A percentile compares a stretch with the other conserved stretches of the same genome.
phyloP scores from a whole-genome alignment of 2,113 vertebrate genomes.

The Glaucomys volans region DNA sequence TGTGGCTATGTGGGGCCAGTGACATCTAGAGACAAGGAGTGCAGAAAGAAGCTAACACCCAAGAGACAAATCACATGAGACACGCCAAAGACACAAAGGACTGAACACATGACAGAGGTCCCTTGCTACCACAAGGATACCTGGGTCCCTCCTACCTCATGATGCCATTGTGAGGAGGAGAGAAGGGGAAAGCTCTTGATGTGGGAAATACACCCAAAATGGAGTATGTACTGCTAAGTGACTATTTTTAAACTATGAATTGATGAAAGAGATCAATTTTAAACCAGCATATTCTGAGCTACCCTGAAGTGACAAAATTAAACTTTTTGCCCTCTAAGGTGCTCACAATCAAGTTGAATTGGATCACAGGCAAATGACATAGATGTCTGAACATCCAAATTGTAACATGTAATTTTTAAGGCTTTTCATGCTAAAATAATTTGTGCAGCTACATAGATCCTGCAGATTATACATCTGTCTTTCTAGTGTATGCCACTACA shows the following conservation, averaged over 20 bases:
- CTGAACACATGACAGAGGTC: rapidly evolving
- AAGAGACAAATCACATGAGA: background rate
- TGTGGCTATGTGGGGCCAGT: background rate
- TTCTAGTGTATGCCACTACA: background rate
- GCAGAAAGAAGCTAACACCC: background rate
- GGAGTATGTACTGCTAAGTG: background rate
- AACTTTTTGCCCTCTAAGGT: background rate
- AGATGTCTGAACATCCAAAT: background rate
- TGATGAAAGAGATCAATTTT: slow-evolving; percentile 11
- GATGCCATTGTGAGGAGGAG: no score
- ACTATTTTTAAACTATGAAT: background rate
- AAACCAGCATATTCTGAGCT: background rate
- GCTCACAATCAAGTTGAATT: background rate
- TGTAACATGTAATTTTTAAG: background rate
- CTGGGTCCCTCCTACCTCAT: background rate
- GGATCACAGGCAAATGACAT: background rate
- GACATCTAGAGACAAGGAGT: background rate
- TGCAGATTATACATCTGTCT: background rate
- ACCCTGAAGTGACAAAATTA: background rate
- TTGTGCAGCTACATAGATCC: background rate
- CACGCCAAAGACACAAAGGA: background rate
- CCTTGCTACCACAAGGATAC: rapidly evolving
- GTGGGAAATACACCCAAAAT: background rate
- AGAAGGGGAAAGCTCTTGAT: background rate
- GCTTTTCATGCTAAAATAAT: background rate